Conservation (phyloP, 2,888 invertebrate genomes). For the Hirtodrosophila confusa region DNA sequence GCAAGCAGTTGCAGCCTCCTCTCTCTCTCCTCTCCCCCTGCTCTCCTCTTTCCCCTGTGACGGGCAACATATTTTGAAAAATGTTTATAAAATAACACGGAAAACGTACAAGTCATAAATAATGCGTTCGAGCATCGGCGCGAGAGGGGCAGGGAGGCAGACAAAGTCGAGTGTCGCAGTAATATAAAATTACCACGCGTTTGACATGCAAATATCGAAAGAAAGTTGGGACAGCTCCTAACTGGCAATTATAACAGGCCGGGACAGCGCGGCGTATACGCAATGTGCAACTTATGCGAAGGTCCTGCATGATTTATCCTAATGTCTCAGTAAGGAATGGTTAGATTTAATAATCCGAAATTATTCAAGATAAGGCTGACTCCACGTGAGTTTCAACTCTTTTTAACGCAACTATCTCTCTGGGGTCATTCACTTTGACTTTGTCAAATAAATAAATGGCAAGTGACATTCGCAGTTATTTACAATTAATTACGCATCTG, state of each 20-base stretch:
- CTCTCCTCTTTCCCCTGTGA: constrained; percentile 11
- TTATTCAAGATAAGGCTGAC: too few species aligned
- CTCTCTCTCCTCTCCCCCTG: constrained; percentile 21
- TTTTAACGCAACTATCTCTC: constrained; percentile 7
- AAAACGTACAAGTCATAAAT: constrained; percentile 80
- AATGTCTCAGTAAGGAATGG: too few species aligned
- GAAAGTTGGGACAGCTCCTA: constrained; percentile 35
- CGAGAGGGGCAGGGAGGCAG: neutral
- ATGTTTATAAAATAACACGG: constrained; percentile 78
- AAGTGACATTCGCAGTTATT: constrained; percentile 73
- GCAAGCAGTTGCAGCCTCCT: constrained; percentile 60
- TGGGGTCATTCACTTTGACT: constrained; percentile 40
- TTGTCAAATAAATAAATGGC: constrained; percentile 68
- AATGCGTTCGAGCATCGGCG: constrained; percentile 58
- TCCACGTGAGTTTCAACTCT: neutral
- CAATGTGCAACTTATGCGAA: constrained; percentile 11
- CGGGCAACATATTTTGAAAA: constrained; percentile 72
- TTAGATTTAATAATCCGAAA: too few species aligned
- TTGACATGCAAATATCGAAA: constrained; percentile 75
- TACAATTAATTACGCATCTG: constrained; percentile 71
- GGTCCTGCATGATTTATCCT: neutral
- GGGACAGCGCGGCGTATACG: constrained; percentile 28
- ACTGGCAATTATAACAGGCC: constrained; percentile 39
- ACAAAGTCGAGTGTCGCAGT: constrained; percentile 57
- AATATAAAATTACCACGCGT: constrained; percentile 72